These are phyloP conservation scores for Papilio xuthus DNA, from an alignment of 1,140 invertebrate genomes.

Conservation along the genomic window DNA sequence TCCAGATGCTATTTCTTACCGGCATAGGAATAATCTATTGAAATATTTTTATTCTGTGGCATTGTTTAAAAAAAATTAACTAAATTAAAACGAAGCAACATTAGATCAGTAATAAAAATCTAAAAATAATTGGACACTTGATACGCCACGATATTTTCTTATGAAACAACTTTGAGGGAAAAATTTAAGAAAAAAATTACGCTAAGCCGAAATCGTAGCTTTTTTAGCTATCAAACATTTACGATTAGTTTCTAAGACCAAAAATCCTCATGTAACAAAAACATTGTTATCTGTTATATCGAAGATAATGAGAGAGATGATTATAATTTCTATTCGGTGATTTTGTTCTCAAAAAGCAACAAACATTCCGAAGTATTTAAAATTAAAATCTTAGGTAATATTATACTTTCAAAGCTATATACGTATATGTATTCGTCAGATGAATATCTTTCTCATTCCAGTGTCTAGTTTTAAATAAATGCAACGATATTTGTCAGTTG, in stretches of 20 bases:
- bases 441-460: conserved; percentile 1
- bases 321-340: too few relatives aligned
- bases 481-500: neutral
- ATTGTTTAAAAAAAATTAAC: conserved; percentile 2
- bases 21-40: too few relatives aligned
- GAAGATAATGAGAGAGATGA: too few relatives aligned
- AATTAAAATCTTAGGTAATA: neutral
- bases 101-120: conserved; percentile 14
- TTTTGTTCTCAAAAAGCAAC: too few relatives aligned
- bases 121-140: conserved; percentile 18
- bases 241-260: too few relatives aligned
- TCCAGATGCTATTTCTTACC: too few relatives aligned
- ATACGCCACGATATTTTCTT: conserved; percentile 14
- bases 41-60: neutral
- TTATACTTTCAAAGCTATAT: neutral
- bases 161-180: neutral
- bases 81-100: neutral
- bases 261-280: too few relatives aligned
- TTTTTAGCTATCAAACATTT: neutral
- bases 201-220: neutral
- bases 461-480: conserved; percentile 2
- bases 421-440: neutral
- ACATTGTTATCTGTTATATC: too few relatives aligned
- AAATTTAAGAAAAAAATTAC: neutral
- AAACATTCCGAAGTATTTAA: too few relatives aligned